These are phyloP conservation scores for Gorsachius goisagi DNA, from an alignment of 2,113 vertebrate species.

Conservation along the genomic window DNA sequence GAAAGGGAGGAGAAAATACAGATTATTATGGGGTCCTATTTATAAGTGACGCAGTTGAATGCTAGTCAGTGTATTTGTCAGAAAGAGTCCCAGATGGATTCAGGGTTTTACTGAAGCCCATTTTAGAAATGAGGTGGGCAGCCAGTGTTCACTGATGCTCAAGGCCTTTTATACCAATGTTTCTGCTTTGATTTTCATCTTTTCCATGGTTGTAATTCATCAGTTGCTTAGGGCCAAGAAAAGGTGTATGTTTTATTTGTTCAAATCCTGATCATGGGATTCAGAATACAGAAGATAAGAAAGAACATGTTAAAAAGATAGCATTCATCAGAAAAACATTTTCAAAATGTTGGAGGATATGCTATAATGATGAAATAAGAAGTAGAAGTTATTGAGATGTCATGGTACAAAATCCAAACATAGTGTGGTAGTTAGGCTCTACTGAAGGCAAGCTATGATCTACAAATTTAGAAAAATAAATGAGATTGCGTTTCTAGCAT, in stretches of 20 bases:
- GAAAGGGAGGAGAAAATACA: not conserved
- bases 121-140: not conserved
- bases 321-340: not conserved
- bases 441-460: not conserved
- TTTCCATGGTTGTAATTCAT: not conserved
- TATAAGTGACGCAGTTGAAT: not conserved
- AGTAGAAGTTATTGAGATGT: not conserved
- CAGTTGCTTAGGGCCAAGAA: not conserved
- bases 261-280: not conserved
- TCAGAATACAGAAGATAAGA: not conserved
- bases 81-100: not conserved
- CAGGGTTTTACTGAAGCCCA: not conserved
- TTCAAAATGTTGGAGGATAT: not conserved
- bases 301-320: not conserved
- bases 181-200: not conserved
- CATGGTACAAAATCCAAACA: not conserved
- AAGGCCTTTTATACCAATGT: not conserved
- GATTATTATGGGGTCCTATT: not conserved
- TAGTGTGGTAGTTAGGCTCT: not conserved
- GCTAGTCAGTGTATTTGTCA: not conserved
- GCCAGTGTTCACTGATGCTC: not conserved
- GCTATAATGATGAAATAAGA: not conserved
- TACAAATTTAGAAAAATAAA: conserved; percentile 35
- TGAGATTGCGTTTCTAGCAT: conserved; percentile 9
- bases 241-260: not conserved